Base-by-base conservation (phyloP, 2,888 invertebrate species). In the Ophonus ardosiacus region DNA sequence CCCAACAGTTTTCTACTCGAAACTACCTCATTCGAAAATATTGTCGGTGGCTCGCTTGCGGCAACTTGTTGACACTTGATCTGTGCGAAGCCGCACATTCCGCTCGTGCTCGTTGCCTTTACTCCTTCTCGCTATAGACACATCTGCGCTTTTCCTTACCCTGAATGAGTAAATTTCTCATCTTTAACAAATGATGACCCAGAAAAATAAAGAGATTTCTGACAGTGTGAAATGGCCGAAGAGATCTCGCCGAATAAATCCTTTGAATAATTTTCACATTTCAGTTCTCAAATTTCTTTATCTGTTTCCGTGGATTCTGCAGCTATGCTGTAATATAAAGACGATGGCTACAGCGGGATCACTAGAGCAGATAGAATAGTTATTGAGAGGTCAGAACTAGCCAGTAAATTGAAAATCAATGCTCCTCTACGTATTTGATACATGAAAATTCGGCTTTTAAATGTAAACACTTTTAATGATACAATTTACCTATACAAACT, bases 211-310 rank as follows among this genome's bases (percentile, higher is more conserved):
- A 89, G 89, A 88, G 88, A 89, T 88, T 89, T 89, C 88, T 89
- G 89, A 89, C 89, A 89, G 89, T 87, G 88, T 88, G 88, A 87
- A 84, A 78, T 84, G 76, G 78, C 84, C 84, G 24, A 65, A 63
- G 84, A 78, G 78, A 84, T 82, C 71, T 31, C 18, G 51, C 43
- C 61, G 88, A 88, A 89, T 90, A 90, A 90, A 90, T 90, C 90
- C 90, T 89, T 90, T 90, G 90, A 90, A 90, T 90, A 90, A 90
- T 90, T 90, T 90, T 89, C 89, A 90, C 90, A 90, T 90, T 90
- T 90, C 89, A 90, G 90, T 89, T 89, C 89, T 90, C 90, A 89
- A 90, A 89, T 90, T 89, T 90, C 89, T 90, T 89, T 90, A 90
- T 90, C 89, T 89, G 88, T 88, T 89, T 88, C 87, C 71, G 71